Percentiles rank a stretch among this genome's conserved stretches.
These are phyloP conservation scores for Zeus faber DNA, from an alignment of 2,113 vertebrate species.

Conservation along the genomic window DNA sequence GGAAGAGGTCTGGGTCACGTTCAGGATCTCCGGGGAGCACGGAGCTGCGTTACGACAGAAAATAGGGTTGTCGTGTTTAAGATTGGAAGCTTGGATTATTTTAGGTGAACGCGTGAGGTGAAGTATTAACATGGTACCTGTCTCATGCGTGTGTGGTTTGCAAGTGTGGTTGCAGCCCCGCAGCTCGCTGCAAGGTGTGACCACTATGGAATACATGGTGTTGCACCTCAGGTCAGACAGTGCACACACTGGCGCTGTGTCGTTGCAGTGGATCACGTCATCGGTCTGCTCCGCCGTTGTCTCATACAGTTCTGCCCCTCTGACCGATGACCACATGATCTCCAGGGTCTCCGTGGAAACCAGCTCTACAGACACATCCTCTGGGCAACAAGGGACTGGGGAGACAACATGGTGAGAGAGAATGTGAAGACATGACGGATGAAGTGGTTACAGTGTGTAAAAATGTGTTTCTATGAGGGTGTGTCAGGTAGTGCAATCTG, in stretches of 20 bases:
- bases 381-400: conserved; percentile 89
- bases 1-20: conserved; percentile 70
- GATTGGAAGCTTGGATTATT: background rate
- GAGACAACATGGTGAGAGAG: conserved; percentile 6
- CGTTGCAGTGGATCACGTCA: conserved; percentile 72
- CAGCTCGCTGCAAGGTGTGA: conserved; percentile 83
- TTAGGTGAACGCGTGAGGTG: background rate
- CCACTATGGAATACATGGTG: conserved; percentile 78
- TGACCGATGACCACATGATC: conserved; percentile 81
- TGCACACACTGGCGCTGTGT: conserved; percentile 79
- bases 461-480: background rate
- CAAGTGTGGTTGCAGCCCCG: conserved; percentile 81
- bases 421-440: background rate
- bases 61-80: background rate
- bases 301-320: conserved; percentile 85
- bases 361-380: conserved; percentile 66
- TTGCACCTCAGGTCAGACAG: conserved; percentile 83
- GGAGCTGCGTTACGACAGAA: conserved; percentile 77
- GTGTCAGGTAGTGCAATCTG: background rate
- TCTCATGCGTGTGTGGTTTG: conserved; percentile 61
- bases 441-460: background rate
- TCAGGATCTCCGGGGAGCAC: conserved; percentile 86
- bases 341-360: conserved; percentile 82
- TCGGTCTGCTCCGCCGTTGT: conserved; percentile 70
- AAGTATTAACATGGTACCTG: conserved; percentile 70